phyloP scores from a whole-genome alignment of 2,113 vertebrate species.

The Prionailurus viverrinus region DNA sequence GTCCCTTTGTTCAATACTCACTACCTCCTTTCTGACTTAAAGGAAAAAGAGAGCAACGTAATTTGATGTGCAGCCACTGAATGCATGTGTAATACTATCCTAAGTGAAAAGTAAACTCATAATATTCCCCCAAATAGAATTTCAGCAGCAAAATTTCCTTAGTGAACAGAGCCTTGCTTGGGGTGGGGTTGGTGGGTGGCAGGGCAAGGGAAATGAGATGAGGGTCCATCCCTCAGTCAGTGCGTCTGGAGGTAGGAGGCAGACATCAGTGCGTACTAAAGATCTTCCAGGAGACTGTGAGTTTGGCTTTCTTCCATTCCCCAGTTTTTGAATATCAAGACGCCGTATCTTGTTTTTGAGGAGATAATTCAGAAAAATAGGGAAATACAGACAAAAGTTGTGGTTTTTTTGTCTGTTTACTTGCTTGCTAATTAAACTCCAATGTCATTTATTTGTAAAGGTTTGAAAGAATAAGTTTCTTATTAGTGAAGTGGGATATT shows the following conservation, averaged over 20 bases:
- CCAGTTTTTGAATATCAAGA: neutral
- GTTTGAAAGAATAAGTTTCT: neutral
- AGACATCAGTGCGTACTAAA: neutral
- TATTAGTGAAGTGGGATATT: neutral
- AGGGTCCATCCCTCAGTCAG: neutral
- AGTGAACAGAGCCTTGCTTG: neutral
- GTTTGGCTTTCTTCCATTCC: neutral
- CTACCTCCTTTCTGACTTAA: neutral
- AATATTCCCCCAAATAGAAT: neutral
- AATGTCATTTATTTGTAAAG: neutral
- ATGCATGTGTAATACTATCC: neutral
- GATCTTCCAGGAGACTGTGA: neutral
- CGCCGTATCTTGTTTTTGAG: neutral
- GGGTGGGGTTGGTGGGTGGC: rapidly evolving
- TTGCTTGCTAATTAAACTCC: neutral
- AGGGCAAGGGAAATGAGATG: neutral
- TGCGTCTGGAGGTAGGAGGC: too few relatives aligned
- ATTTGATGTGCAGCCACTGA: neutral
- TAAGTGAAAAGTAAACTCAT: neutral
- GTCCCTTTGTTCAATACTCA: neutral
- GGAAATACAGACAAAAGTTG: neutral
- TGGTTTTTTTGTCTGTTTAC: neutral
- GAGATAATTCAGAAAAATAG: neutral
- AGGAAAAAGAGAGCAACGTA: neutral
- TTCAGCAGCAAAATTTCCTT: neutral